Evolutionary conservation across 2,888 invertebrate genomes (phyloP).

Genomic region (Deroplatys truncata): DNA sequence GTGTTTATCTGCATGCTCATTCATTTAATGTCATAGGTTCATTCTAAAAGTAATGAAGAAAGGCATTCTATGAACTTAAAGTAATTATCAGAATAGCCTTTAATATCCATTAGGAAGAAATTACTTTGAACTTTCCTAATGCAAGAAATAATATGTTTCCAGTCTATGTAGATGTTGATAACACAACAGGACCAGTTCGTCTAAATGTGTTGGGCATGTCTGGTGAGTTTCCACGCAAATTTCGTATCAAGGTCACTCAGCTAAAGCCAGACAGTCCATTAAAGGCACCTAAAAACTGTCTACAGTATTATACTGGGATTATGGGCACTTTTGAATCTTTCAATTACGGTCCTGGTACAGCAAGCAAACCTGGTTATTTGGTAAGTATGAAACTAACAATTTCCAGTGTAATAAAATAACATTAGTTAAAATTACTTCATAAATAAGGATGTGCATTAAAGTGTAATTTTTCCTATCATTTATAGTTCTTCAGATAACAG

Average conservation of each 20-base stretch:
- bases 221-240: slow-evolving; percentile 47
- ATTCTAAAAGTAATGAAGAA: too few species aligned
- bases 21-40: too few species aligned
- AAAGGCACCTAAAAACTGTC: slow-evolving; percentile 55
- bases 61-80: too few species aligned
- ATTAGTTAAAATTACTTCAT: too few species aligned
- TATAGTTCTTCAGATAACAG: too few species aligned
- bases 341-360: slow-evolving; percentile 54
- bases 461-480: too few species aligned
- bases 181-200: slow-evolving; percentile 58
- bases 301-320: slow-evolving; percentile 60
- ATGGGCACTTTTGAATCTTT: slow-evolving; percentile 64
- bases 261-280: slow-evolving; percentile 40
- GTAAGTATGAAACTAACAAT: not conserved
- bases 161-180: slow-evolving; percentile 71
- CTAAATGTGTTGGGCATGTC: slow-evolving; percentile 53
- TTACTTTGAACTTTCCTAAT: not conserved
- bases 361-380: slow-evolving; percentile 9
- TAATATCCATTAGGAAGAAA: not conserved
- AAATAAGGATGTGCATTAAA: too few species aligned
- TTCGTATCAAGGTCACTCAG: slow-evolving; percentile 61
- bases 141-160: slow-evolving; percentile 34
- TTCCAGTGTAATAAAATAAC: not conserved
- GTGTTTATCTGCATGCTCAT: too few species aligned
- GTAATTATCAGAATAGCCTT: not conserved